These are phyloP conservation scores for Tubulanus polymorphus DNA, from an alignment of 2,888 invertebrate species.

Conservation along the genomic window DNA sequence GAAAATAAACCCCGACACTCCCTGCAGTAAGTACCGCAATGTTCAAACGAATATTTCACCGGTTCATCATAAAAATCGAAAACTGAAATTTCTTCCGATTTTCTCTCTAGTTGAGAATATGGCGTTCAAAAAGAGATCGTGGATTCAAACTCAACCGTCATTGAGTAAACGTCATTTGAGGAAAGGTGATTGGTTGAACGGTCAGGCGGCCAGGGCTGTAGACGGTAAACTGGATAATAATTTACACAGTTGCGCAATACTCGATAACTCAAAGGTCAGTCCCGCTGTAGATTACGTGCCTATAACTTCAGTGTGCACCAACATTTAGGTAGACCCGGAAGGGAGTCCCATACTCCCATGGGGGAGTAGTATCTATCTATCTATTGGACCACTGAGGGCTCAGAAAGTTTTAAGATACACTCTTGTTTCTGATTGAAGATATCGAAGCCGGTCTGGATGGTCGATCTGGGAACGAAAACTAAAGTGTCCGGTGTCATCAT, in stretches of 20 bases:
- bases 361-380: no score
- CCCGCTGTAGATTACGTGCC: no score
- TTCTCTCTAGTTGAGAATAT: conserved; percentile 55
- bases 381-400: no score
- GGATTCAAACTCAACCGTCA: conserved; percentile 54
- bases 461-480: conserved; percentile 54
- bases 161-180: conserved; percentile 55
- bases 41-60: no score
- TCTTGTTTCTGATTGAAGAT: no score
- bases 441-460: conserved; percentile 58
- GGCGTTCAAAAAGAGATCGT: conserved; percentile 56
- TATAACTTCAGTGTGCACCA: no score
- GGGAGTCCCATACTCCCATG: no score
- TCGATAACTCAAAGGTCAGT: conserved; percentile 58
- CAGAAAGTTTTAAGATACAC: no score
- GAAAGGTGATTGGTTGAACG: conserved; percentile 36
- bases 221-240: conserved; percentile 55
- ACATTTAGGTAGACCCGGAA: no score
- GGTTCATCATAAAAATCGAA: not conserved
- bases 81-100: not conserved
- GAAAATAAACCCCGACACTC: conserved; percentile 55
- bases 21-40: conserved; percentile 57
- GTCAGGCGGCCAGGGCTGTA: conserved; percentile 55
- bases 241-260: conserved; percentile 55
- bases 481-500: conserved; percentile 55